These are phyloP conservation scores for Dromas ardeola DNA, from an alignment of 2,113 vertebrate species.

Conservation along the genomic window DNA sequence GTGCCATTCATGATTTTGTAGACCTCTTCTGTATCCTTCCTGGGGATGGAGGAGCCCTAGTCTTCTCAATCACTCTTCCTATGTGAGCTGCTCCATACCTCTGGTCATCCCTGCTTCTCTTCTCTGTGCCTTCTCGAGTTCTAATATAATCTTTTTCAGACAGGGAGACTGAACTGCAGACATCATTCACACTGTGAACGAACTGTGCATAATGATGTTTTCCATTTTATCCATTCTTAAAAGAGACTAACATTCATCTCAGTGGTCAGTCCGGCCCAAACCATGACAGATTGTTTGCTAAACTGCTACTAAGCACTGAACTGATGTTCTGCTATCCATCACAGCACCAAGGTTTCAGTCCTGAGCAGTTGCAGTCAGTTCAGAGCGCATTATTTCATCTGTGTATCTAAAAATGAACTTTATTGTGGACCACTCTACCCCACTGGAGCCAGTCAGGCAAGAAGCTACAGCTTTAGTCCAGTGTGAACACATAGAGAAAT, in stretches of 20 bases:
- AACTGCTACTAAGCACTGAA: not conserved
- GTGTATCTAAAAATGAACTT: not conserved
- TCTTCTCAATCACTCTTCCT: not conserved
- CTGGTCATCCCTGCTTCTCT: not conserved
- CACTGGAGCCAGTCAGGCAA: not conserved
- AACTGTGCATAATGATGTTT: not conserved
- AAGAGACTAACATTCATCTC: not conserved
- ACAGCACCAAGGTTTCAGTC: not conserved
- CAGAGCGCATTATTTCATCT: not conserved
- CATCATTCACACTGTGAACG: not conserved
- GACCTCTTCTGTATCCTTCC: not conserved
- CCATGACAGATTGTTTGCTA: not conserved
- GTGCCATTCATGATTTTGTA: not conserved
- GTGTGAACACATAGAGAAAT: not conserved
- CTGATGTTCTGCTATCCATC: not conserved
- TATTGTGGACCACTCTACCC: not conserved
- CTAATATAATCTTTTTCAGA: not conserved
- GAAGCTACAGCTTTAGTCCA: not conserved
- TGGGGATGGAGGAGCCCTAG: not conserved
- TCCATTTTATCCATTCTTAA: not conserved
- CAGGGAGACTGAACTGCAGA: not conserved
- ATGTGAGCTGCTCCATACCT: not conserved
- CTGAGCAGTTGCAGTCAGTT: not conserved
- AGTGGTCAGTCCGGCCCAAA: not conserved
- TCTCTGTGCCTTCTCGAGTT: not conserved